phyloP scores from a whole-genome alignment of 1,140 invertebrate genomes.

The Cotesia glomerata region DNA sequence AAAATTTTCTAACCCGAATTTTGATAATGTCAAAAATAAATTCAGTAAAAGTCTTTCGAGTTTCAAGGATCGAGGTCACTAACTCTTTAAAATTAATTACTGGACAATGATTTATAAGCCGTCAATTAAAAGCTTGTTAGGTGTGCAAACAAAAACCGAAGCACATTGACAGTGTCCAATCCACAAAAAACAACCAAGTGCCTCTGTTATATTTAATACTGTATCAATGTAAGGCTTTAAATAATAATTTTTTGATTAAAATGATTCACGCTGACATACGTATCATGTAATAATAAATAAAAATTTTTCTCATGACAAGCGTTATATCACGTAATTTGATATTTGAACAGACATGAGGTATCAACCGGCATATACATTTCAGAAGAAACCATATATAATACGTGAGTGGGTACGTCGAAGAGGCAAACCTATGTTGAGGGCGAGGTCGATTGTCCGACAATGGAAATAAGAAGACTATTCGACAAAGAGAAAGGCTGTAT shows the following conservation, averaged over 20 bases:
- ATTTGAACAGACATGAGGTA: background rate
- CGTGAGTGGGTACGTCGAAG: conserved; percentile 30
- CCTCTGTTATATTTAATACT: too few relatives aligned
- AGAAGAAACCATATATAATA: conserved; percentile 48
- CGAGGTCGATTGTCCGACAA: conserved; percentile 8
- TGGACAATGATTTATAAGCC: too few relatives aligned
- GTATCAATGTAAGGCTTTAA: background rate
- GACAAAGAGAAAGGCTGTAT: background rate
- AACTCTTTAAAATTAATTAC: too few relatives aligned
- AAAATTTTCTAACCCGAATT: too few relatives aligned
- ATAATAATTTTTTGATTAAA: background rate
- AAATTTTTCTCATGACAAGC: conserved; percentile 6
- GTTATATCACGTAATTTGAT: conserved; percentile 8
- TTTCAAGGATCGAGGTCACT: too few relatives aligned
- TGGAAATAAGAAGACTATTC: background rate
- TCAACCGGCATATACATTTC: conserved; percentile 37
- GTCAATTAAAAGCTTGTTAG: too few relatives aligned
- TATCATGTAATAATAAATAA: background rate
- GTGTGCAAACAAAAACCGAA: too few relatives aligned
- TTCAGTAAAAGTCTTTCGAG: too few relatives aligned
- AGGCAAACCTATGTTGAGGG: conserved; percentile 8
- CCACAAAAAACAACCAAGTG: too few relatives aligned
- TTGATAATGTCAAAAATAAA: too few relatives aligned
- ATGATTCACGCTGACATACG: background rate
- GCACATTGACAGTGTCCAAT: too few relatives aligned